phyloP scores from a whole-genome alignment of 2,888 invertebrate species.

The Ypsolopha scabrella region DNA sequence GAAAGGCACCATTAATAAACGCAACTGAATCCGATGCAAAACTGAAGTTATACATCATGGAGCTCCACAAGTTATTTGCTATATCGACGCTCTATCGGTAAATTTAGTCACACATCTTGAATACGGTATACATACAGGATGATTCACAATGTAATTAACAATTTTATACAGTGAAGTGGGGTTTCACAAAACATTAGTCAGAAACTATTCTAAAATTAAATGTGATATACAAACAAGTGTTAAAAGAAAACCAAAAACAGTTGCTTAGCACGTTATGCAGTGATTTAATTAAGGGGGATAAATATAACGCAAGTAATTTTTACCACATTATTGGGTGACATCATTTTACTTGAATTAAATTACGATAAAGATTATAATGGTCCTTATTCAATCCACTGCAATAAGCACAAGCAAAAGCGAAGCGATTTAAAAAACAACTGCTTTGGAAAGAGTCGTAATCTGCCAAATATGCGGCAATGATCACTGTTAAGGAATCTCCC shows the following conservation, averaged over 20 bases:
- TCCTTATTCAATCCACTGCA: conserved; percentile 40
- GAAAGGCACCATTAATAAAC: too few relatives aligned
- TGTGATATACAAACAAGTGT: conserved; percentile 63
- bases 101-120: neutral
- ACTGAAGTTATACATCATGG: too few relatives aligned
- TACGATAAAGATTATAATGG: conserved; percentile 13
- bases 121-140: neutral
- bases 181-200: conserved; percentile 46
- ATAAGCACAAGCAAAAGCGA: conserved; percentile 65
- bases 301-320: conserved; percentile 4
- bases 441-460: neutral
- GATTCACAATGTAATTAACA: neutral
- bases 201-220: conserved; percentile 25
- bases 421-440: conserved; percentile 32
- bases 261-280: conserved; percentile 53
- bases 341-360: too few relatives aligned
- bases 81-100: too few relatives aligned
- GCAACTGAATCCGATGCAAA: too few relatives aligned
- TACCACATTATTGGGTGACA: neutral
- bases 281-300: conserved; percentile 16
- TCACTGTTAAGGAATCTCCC: conserved; percentile 30
- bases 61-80: too few relatives aligned
- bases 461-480: conserved; percentile 15
- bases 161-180: neutral
- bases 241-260: conserved; percentile 48